These are phyloP conservation scores for Ptilorrhoa leucosticta DNA, from an alignment of 2,113 vertebrate genomes.

Conservation along the genomic window DNA sequence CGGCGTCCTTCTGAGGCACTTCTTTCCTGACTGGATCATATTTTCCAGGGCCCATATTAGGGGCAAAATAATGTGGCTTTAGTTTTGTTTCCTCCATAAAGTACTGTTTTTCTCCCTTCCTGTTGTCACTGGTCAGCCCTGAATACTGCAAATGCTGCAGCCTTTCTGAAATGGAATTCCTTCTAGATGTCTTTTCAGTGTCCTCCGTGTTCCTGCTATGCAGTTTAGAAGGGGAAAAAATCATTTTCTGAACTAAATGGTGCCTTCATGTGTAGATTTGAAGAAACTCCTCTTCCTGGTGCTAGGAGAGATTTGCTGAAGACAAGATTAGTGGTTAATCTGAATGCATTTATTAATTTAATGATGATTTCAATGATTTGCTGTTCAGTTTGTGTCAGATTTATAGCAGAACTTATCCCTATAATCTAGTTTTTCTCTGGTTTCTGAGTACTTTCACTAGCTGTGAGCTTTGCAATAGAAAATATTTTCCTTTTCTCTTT, in stretches of 20 bases:
- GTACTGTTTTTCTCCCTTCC: not conserved
- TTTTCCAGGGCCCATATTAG: not conserved
- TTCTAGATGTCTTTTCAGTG: not conserved
- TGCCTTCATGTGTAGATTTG: not conserved
- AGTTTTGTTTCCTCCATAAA: not conserved
- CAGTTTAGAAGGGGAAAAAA: not conserved
- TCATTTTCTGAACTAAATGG: not conserved
- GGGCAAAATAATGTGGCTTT: not conserved
- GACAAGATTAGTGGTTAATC: not conserved
- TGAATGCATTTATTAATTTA: not conserved
- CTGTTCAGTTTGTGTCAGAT: not conserved
- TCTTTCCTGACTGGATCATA: not conserved
- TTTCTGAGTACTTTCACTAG: not conserved
- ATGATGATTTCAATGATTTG: not conserved
- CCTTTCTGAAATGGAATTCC: not conserved
- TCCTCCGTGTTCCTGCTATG: not conserved
- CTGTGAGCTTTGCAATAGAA: not conserved
- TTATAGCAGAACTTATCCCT: not conserved
- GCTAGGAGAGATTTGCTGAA: not conserved
- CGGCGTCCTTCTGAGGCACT: not conserved
- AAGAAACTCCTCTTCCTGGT: not conserved
- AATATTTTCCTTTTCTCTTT: not conserved
- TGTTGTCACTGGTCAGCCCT: not conserved
- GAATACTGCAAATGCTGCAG: not conserved
- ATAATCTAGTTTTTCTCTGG: not conserved